Evolutionary conservation across 2,797 vertebrate genomes (phyloP), one percentile per base, ranked within the genome.

Genomic region (Phataginus tricuspis): DNA sequence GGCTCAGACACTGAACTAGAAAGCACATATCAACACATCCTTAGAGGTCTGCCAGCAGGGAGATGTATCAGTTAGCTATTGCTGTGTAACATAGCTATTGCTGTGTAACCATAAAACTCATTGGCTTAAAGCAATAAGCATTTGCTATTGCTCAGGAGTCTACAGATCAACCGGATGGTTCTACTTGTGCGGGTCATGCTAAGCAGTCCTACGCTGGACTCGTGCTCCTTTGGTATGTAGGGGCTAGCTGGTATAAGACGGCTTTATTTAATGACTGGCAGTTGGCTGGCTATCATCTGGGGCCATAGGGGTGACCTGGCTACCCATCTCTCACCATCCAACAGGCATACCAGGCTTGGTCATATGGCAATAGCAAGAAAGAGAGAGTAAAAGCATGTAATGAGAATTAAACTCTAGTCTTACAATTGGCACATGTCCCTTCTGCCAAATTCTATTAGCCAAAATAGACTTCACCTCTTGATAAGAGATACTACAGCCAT

Each of bases 1-100:
- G n/a, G 31, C 21, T 93, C 61, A 59, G 31, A 8, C 23, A 84
- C 51, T 55, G 57, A 55, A 72, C 68, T 75, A 53, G 72, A 84
- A 95, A 93, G 42, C 71, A 78, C 34, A n/a, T 39, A 53, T 45
- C 59, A 72, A 64, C 68, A 91, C 10, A 83, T 72, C 61, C 91
- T 96, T 53, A 59, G 95, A 97, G 87, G 27, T 72, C 72, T 96
- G n/a, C 49, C n/a, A 15, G 71, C 42, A 85, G 27, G 51, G 39
- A 92, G 11, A 31, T 96, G 23, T 86, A 97, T 82, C 71, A 64
- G 93, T 91, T 74, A 94, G 93, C 71, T 84, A 91, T 1, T 23
- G 91, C 94, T 66, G 75, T 2, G 1, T 97, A 98, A 97, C 86
- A 96, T 97, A 66, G 12, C 31, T n/a, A n/a, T n/a, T n/a, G n/a